These are phyloP conservation scores for Gryon sp. DNA, from an alignment of 1,140 invertebrate genomes.

Conservation along the genomic window DNA sequence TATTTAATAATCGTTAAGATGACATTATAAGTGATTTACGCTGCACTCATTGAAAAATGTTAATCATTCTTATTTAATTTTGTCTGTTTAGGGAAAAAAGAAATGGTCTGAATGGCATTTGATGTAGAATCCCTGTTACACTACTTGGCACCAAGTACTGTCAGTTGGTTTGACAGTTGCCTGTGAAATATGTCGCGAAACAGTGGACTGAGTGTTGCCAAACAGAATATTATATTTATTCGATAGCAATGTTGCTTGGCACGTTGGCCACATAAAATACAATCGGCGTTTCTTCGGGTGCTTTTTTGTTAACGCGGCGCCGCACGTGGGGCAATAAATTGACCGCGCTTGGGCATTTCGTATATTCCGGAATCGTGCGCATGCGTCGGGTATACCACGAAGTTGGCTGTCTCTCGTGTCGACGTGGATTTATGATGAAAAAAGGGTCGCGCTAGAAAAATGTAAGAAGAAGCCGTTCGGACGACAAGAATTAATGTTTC, in stretches of 20 bases:
- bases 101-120: no score
- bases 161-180: background rate
- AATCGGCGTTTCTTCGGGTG: constrained; percentile 57
- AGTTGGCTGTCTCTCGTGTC: constrained; percentile 61
- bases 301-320: constrained; percentile 62
- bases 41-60: no score
- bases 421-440: constrained; percentile 65
- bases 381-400: constrained; percentile 58
- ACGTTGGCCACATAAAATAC: constrained; percentile 56
- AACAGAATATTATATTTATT: constrained; percentile 58
- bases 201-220: constrained; percentile 41
- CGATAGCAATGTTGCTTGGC: constrained; percentile 35
- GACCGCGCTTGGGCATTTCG: constrained; percentile 55
- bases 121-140: no score
- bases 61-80: no score
- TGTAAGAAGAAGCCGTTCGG: constrained; percentile 54
- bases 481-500: constrained; percentile 62
- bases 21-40: no score
- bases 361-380: constrained; percentile 56
- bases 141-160: background rate
- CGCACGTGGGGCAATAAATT: constrained; percentile 57
- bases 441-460: constrained; percentile 58
- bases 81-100: no score
- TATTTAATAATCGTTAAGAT: no score
- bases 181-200: constrained; percentile 51